These are phyloP conservation scores for Cantharis flavilabris DNA, from an alignment of 2,888 invertebrate genomes.

Conservation along the genomic window DNA sequence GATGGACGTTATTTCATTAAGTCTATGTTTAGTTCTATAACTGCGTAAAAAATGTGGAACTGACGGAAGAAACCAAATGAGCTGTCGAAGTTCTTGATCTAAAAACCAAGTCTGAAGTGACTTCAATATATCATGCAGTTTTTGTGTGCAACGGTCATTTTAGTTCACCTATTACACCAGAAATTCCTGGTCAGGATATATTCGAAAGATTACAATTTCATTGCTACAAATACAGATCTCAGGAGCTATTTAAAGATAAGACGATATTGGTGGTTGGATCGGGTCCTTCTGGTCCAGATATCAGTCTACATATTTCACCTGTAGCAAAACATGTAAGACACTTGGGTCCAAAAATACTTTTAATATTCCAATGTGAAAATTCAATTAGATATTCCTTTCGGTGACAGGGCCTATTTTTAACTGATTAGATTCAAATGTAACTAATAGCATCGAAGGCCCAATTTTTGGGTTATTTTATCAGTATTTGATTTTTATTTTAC, in stretches of 20 bases:
- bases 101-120: conserved; percentile 53
- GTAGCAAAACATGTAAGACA: conserved; percentile 53
- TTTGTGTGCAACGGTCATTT: conserved; percentile 58
- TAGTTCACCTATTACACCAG: conserved; percentile 57
- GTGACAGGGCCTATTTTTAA: too few species aligned
- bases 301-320: conserved; percentile 55
- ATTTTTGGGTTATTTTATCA: too few species aligned
- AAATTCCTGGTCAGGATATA: too few species aligned
- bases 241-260: conserved; percentile 68
- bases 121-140: conserved; percentile 68
- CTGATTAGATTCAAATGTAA: too few species aligned
- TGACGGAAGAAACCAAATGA: conserved; percentile 59
- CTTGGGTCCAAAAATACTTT: too few species aligned
- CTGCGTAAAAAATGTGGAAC: conserved; percentile 40
- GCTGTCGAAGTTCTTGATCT: conserved; percentile 63
- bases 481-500: too few species aligned
- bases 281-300: conserved; percentile 84
- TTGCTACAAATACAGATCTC: conserved; percentile 81
- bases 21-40: conserved; percentile 40
- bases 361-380: too few species aligned
- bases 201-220: conserved; percentile 67
- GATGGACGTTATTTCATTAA: background rate
- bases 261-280: conserved; percentile 83
- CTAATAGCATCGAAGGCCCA: too few species aligned
- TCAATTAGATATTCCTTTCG: too few species aligned